These are phyloP conservation scores for Poecilia wingei DNA, from an alignment of 2,797 vertebrate species.

Conservation along the genomic window DNA sequence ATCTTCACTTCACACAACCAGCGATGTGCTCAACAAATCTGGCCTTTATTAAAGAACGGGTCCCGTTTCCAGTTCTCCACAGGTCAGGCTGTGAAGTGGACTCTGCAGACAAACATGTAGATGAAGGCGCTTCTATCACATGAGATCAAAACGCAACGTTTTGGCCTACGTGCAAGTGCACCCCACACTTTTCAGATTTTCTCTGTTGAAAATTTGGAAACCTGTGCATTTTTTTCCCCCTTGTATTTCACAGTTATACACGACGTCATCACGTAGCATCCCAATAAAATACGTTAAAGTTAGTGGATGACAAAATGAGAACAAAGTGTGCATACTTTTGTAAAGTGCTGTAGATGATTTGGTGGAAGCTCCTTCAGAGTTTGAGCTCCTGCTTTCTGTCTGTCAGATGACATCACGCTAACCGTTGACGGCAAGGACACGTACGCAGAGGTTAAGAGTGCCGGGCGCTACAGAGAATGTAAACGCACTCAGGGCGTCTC, in stretches of 20 bases:
- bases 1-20: neutral
- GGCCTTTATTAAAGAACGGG: neutral
- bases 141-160: neutral
- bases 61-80: neutral
- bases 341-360: neutral
- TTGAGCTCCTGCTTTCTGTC: slow-evolving; percentile 9
- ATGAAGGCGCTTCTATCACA: neutral
- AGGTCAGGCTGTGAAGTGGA: neutral
- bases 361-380: neutral
- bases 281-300: neutral
- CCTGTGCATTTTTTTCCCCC: neutral
- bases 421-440: slow-evolving; percentile 95
- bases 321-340: neutral
- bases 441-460: slow-evolving; percentile 93
- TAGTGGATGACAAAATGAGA: neutral
- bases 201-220: neutral
- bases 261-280: neutral
- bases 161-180: neutral
- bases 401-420: slow-evolving; percentile 93
- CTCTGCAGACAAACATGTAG: neutral
- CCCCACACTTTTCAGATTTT: neutral
- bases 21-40: neutral
- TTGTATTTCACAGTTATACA: neutral
- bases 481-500: slow-evolving; percentile 96
- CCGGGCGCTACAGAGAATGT: slow-evolving; percentile 93